Conservation (phyloP, 2,113 vertebrate species). For the Pachypanchax playfairii region DNA sequence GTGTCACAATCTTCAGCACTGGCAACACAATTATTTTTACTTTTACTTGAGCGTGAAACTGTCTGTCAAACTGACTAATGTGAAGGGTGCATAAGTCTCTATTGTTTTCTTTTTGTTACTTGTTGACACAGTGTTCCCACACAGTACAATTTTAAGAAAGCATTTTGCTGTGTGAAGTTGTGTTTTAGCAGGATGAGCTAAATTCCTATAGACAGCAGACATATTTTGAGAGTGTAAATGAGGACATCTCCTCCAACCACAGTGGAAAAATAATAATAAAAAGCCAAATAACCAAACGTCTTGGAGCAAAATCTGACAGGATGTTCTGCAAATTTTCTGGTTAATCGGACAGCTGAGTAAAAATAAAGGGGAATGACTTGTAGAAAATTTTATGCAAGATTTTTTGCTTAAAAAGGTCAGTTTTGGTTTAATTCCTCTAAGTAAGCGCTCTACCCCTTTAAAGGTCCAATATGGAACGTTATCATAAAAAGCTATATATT, state of each 20-base stretch:
- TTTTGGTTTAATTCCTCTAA: too few species aligned
- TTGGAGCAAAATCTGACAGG: too few species aligned
- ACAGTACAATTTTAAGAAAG: slow-evolving; percentile 3
- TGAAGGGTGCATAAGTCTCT: neutral
- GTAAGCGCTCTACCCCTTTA: too few species aligned
- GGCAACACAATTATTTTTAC: slow-evolving; percentile 8
- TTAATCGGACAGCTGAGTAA: too few species aligned
- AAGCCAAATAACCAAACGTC: neutral
- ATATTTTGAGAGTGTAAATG: neutral
- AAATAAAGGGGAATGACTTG: too few species aligned
- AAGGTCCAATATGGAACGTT: too few species aligned
- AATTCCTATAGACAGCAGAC: neutral
- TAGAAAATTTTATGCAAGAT: too few species aligned
- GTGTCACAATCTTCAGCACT: slow-evolving; percentile 6
- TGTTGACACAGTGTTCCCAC: slow-evolving; percentile 5
- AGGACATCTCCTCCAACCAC: slow-evolving; percentile 12
- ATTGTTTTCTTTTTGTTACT: slow-evolving; percentile 2
- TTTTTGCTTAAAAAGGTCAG: too few species aligned
- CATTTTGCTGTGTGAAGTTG: neutral
- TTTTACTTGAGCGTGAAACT: slow-evolving; percentile 1
- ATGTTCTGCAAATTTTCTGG: too few species aligned
- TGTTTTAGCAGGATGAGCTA: neutral
- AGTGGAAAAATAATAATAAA: slow-evolving; percentile 9
- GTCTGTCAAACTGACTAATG: neutral
- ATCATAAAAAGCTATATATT: too few species aligned